phyloP scores from a whole-genome alignment of 2,113 vertebrate species.

The Salvelinus fontinalis region DNA sequence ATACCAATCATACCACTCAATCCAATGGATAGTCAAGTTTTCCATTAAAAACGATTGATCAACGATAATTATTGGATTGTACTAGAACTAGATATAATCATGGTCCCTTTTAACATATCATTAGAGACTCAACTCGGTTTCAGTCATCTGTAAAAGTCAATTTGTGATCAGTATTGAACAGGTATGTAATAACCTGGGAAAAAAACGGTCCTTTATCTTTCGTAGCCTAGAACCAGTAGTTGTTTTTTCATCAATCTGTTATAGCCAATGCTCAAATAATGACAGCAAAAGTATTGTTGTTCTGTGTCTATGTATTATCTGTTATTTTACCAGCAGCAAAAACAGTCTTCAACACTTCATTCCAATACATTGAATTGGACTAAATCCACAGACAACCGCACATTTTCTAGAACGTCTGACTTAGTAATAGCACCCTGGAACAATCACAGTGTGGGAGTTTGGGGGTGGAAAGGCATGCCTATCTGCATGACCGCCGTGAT shows the following conservation, averaged over 20 bases:
- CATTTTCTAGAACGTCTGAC: neutral
- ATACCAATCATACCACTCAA: neutral
- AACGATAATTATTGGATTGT: constrained; percentile 1
- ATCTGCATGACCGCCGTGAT: constrained; percentile 47
- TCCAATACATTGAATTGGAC: neutral
- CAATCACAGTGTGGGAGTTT: constrained; percentile 25
- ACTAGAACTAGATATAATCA: neutral
- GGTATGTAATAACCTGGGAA: neutral
- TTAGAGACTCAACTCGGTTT: neutral
- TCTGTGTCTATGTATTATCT: too few relatives aligned
- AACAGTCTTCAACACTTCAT: neutral
- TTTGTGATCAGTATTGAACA: neutral
- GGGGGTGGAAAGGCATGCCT: constrained; percentile 32
- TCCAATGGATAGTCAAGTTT: neutral
- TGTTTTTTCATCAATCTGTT: too few relatives aligned
- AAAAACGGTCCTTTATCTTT: neutral
- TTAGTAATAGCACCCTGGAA: constrained; percentile 17
- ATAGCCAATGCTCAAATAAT: too few relatives aligned
- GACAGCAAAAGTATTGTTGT: too few relatives aligned
- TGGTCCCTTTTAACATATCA: neutral
- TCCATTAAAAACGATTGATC: constrained; percentile 4
- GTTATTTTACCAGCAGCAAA: too few relatives aligned
- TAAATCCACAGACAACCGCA: neutral
- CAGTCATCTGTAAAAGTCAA: neutral
- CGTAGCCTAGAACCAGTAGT: too few relatives aligned